phyloP scores from a whole-genome alignment of 2,888 invertebrate species.

The Polydrusus pterygomalis region DNA sequence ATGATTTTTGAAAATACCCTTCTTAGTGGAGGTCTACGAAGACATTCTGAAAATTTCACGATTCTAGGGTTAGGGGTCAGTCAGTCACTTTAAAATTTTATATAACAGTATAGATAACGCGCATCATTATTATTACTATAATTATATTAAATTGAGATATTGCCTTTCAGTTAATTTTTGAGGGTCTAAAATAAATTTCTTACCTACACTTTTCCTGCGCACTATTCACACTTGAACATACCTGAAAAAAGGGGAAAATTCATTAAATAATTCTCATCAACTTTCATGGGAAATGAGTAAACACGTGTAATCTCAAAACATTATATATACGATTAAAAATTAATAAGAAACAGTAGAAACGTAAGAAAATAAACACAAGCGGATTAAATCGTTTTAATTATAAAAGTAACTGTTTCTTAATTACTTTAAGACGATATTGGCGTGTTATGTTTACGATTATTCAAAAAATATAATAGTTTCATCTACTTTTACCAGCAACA shows the following conservation, averaged over 20 bases:
- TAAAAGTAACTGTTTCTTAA: slow-evolving; percentile 40
- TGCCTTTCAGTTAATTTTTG: too few relatives aligned
- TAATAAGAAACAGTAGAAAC: slow-evolving; percentile 18
- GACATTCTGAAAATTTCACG: too few relatives aligned
- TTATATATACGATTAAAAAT: background rate
- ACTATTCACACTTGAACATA: background rate
- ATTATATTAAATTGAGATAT: too few relatives aligned
- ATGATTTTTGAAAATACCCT: too few relatives aligned
- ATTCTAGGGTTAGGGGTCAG: too few relatives aligned
- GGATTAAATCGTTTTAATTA: slow-evolving; percentile 36
- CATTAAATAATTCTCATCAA: background rate
- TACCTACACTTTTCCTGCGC: background rate
- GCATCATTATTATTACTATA: too few relatives aligned
- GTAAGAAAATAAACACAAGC: slow-evolving; percentile 25
- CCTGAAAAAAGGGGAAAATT: slow-evolving; percentile 6
- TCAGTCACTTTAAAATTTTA: too few relatives aligned
- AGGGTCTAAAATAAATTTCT: too few relatives aligned
- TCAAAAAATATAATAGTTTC: slow-evolving; percentile 28
- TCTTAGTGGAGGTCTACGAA: too few relatives aligned
- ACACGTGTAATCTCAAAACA: slow-evolving; percentile 7
- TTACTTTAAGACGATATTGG: slow-evolving; percentile 26
- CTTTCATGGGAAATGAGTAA: slow-evolving; percentile 11
- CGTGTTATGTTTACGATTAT: slow-evolving; percentile 21
- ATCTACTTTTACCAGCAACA: slow-evolving; percentile 7
- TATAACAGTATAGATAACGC: too few relatives aligned